Base-by-base conservation (phyloP, 2,113 vertebrate genomes). In the Cromileptes altivelis region DNA sequence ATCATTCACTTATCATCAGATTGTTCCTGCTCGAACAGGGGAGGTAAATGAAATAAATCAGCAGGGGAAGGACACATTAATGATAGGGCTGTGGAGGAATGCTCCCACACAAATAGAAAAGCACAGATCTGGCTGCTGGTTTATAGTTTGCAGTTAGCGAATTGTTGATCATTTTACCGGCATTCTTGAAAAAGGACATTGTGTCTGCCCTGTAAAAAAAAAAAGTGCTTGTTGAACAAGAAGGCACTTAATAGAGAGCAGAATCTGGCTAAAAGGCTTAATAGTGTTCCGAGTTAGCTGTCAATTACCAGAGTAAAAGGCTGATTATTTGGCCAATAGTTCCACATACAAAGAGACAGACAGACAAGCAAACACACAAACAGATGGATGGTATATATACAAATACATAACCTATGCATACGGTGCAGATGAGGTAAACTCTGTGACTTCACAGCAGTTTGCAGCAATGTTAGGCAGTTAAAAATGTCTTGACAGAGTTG, bases 1-100 rank as follows among this genome's bases (percentile, higher is more conserved):
- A 65, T 81, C 65, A 65, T 79, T 82, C 81, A 68, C 68, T 85
- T 75, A 81, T 77, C 62, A 62, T 86, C 63, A 70, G 69, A 60
- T 58, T 4, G 3, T 70, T 57, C 73, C 62, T 45, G 73, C 49
- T 75, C 76, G 23, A 58, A 45, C 61, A 57, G 50, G 33, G 52
- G 45, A 80, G 65, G 70, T 64, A 80, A 81, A 88, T 89, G 18
- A 73, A 89, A 88, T 72, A 80, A 78, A 80, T 79, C 73, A 85
- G 72, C 23, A 1, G 61, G 27, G 71, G 47, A 77, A 78, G 60
- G 79, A 75, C 27, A 70, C 70, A 61, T 56, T 81, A 78, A 74
- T 70, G 61, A 73, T 8, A 40, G 49, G 69, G 40, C 30, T 75
- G 73, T 45, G 45, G 57, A 83, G 67, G 57, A 60, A 65, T 60